phyloP scores from a whole-genome alignment of 2,797 vertebrate genomes.

The Enteromius unitaeniatus region DNA sequence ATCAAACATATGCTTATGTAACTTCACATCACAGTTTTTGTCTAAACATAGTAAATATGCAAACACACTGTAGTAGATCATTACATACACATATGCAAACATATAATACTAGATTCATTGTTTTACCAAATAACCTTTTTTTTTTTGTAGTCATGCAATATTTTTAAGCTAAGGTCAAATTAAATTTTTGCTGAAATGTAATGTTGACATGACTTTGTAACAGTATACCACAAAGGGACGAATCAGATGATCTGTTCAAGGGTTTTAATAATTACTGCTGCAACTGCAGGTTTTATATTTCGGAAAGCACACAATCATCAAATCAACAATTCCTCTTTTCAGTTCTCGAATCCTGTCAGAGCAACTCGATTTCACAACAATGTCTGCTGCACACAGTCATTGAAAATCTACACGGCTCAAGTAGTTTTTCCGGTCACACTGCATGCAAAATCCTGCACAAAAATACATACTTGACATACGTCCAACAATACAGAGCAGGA shows the following conservation, averaged over 20 bases:
- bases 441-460: neutral
- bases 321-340: conserved; percentile 37
- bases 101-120: neutral
- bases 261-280: conserved; percentile 14
- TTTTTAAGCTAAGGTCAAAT: neutral
- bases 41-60: neutral
- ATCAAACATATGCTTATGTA: neutral
- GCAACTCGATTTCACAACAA: conserved; percentile 9
- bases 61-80: neutral
- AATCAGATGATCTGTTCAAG: conserved; percentile 6
- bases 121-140: neutral
- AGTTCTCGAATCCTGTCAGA: conserved; percentile 21
- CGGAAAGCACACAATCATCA: conserved; percentile 14
- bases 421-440: neutral
- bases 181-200: neutral
- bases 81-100: neutral
- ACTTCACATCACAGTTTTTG: neutral
- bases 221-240: neutral
- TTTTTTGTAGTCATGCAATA: neutral
- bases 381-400: neutral
- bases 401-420: neutral
- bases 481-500: neutral
- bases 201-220: neutral
- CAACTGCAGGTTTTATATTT: conserved; percentile 5
- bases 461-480: neutral